Conservation (phyloP, 2,797 vertebrate genomes). For the Chaenodraco wilsoni region DNA sequence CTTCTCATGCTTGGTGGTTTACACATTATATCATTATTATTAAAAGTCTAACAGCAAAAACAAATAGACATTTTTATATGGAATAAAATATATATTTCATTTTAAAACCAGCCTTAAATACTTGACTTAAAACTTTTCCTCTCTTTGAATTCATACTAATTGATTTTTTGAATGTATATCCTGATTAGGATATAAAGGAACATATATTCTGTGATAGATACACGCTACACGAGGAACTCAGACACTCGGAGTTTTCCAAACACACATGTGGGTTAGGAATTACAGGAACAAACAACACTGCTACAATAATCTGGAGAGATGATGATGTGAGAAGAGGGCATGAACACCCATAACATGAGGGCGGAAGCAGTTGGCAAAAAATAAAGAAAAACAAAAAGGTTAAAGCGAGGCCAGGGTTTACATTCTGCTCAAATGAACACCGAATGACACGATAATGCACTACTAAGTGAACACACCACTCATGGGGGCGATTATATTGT, state of each 20-base stretch:
- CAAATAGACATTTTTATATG: neutral
- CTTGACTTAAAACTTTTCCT: too few relatives aligned
- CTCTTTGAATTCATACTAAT: too few relatives aligned
- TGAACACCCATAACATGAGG: constrained; percentile 51
- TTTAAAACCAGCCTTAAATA: too few relatives aligned
- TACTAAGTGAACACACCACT: constrained; percentile 49
- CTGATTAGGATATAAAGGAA: too few relatives aligned
- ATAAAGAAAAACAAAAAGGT: constrained; percentile 57
- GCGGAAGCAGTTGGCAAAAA: constrained; percentile 29
- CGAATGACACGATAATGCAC: constrained; percentile 53
- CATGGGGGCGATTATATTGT: constrained; percentile 38
- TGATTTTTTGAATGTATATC: too few relatives aligned
- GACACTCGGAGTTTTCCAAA: too few relatives aligned
- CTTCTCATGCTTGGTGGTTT: neutral
- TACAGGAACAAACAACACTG: neutral
- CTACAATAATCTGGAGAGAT: constrained; percentile 3
- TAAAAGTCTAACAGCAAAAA: neutral
- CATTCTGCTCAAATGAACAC: constrained; percentile 50
- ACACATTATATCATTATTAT: neutral
- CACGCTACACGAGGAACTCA: too few relatives aligned
- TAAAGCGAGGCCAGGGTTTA: constrained; percentile 30
- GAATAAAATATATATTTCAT: neutral
- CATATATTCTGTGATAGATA: too few relatives aligned
- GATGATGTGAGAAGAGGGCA: constrained; percentile 23
- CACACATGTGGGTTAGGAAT: too few relatives aligned